Evolutionary conservation across 2,888 invertebrate genomes (phyloP).

Genomic region (Lutraria lutraria): DNA sequence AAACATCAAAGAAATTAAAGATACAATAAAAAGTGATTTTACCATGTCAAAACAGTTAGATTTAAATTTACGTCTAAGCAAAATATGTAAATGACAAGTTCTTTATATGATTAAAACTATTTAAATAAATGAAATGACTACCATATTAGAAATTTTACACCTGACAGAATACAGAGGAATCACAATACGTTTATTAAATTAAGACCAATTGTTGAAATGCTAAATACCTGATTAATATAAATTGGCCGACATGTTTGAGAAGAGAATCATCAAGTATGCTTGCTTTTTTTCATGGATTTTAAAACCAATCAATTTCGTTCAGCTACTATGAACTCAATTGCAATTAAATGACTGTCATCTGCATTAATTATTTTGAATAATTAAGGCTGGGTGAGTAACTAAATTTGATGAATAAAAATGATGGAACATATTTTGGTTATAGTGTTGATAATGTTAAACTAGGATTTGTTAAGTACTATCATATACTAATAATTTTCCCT

Average conservation of each 20-base stretch:
- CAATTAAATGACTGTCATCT: not conserved
- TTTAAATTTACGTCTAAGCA: not conserved
- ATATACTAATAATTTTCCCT: too few species aligned
- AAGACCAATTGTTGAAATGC: constrained; percentile 46
- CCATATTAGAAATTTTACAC: constrained; percentile 47
- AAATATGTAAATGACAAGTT: not conserved
- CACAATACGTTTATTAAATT: constrained; percentile 8
- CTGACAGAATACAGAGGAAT: constrained; percentile 26
- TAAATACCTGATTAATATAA: constrained; percentile 30
- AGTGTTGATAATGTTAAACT: too few species aligned
- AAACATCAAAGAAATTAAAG: not conserved
- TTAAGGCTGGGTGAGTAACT: not conserved
- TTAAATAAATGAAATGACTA: not conserved
- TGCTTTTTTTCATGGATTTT: not conserved
- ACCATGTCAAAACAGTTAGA: constrained; percentile 11
- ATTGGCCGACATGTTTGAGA: not conserved
- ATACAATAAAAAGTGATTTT: not conserved
- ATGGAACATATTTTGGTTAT: too few species aligned
- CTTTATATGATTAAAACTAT: not conserved
- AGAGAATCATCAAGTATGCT: not conserved
- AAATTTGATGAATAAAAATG: too few species aligned
- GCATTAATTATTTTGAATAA: not conserved
- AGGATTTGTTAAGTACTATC: too few species aligned
- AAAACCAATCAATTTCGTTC: not conserved
- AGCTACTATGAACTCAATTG: not conserved